phyloP scores from a whole-genome alignment of 1,140 invertebrate genomes.

The Drosophila albomicans region DNA sequence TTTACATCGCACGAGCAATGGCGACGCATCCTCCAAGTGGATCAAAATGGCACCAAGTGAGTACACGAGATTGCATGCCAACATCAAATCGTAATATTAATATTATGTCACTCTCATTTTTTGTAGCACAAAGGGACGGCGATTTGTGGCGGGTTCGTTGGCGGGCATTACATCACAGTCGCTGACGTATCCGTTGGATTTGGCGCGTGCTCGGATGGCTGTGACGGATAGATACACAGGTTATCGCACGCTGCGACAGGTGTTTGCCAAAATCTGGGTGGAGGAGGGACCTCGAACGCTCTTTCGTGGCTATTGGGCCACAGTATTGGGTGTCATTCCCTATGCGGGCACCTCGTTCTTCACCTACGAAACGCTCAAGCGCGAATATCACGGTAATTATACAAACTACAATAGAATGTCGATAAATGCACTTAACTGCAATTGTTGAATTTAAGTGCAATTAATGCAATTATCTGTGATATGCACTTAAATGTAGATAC shows the following conservation, averaged over 20 bases:
- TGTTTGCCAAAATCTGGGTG: constrained; percentile 93
- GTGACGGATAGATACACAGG: constrained; percentile 92
- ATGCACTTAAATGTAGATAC: background rate
- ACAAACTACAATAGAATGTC: too few relatives aligned
- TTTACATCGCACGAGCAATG: constrained; percentile 99
- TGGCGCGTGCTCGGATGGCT: constrained; percentile 98
- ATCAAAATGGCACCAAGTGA: constrained; percentile 87
- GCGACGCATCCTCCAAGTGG: constrained; percentile 92
- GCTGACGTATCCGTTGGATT: constrained; percentile 97
- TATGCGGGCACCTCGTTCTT: constrained; percentile 99
- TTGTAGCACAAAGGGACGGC: constrained; percentile 77
- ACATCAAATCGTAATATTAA: background rate
- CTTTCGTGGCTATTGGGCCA: constrained; percentile 95
- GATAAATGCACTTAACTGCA: too few relatives aligned
- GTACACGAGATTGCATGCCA: constrained; percentile 48
- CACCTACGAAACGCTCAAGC: constrained; percentile 97
- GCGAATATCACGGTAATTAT: constrained; percentile 89
- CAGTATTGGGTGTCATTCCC: constrained; percentile 96
- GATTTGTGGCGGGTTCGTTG: constrained; percentile 96
- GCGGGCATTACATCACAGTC: constrained; percentile 97
- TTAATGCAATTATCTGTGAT: too few relatives aligned
- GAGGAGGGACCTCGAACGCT: constrained; percentile 92
- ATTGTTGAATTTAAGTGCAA: too few relatives aligned
- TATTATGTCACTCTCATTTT: background rate
- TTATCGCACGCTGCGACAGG: constrained; percentile 87